phyloP scores from a whole-genome alignment of 2,888 invertebrate species.

The Pheosia tremula region DNA sequence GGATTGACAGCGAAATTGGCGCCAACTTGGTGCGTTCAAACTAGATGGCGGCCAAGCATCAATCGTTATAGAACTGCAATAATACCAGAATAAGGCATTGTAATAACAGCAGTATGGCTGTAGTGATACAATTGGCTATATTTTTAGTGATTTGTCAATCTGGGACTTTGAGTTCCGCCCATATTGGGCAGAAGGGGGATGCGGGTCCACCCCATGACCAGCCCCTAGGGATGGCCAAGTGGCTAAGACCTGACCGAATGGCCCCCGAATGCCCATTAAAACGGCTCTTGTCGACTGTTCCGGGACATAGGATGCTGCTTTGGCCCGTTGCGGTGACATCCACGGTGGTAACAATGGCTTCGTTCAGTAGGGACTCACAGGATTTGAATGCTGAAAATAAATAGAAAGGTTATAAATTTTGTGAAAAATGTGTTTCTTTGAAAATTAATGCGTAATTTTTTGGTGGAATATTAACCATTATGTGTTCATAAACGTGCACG shows the following conservation, averaged over 20 bases:
- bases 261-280: constrained; percentile 85
- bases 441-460: no score
- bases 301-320: constrained; percentile 62
- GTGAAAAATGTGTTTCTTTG: no score
- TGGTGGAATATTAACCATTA: no score
- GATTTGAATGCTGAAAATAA: constrained; percentile 62
- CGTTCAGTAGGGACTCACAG: constrained; percentile 64
- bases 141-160: constrained; percentile 65
- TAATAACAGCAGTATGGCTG: constrained; percentile 46
- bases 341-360: constrained; percentile 62
- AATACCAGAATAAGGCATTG: constrained; percentile 51
- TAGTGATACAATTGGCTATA: constrained; percentile 42
- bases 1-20: constrained; percentile 44
- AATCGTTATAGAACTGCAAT: constrained; percentile 45
- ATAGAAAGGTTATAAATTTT: neutral
- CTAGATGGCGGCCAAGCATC: constrained; percentile 49
- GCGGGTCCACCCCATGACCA: constrained; percentile 93
- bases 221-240: constrained; percentile 92
- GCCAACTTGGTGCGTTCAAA: constrained; percentile 40
- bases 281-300: constrained; percentile 49
- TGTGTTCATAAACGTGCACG: no score
- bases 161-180: constrained; percentile 86
- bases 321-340: constrained; percentile 59
- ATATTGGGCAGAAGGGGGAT: constrained; percentile 90
- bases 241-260: constrained; percentile 89